Percentiles rank a stretch among this genome's conserved stretches.
phyloP scores from a whole-genome alignment of 2,797 vertebrate species.

The Fratercula arctica region DNA sequence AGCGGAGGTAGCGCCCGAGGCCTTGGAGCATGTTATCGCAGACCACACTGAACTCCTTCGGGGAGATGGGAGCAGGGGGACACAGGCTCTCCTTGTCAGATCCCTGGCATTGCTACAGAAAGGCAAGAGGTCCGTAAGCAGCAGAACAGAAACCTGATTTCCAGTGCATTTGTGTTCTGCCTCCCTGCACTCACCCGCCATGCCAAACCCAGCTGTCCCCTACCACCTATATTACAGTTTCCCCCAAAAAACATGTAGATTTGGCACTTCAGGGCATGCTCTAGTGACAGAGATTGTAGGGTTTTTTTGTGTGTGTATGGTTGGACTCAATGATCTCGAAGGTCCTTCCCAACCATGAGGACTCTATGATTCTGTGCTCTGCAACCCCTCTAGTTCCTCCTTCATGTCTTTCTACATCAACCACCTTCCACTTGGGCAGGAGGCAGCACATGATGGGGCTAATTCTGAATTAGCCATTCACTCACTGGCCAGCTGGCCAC shows the following conservation, averaged over 20 bases:
- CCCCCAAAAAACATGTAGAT: too few species aligned
- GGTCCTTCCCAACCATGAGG: too few species aligned
- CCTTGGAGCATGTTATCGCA: slow-evolving; percentile 93
- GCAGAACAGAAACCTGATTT: not conserved
- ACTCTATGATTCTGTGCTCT: not conserved
- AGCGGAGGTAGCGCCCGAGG: slow-evolving; percentile 86
- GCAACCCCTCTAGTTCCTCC: not conserved
- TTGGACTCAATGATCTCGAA: too few species aligned
- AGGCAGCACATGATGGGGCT: not conserved
- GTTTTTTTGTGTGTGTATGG: too few species aligned
- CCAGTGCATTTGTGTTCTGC: not conserved
- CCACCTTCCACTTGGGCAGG: not conserved
- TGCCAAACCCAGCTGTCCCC: not conserved
- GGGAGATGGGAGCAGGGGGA: slow-evolving; percentile 33
- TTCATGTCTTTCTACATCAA: not conserved
- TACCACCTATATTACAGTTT: not conserved
- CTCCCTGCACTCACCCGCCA: not conserved
- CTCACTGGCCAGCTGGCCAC: not conserved
- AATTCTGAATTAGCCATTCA: not conserved
- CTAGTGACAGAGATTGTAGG: too few species aligned
- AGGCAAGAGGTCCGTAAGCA: not conserved
- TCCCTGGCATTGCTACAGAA: not conserved
- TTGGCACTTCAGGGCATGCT: too few species aligned
- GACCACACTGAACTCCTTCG: slow-evolving; percentile 83
- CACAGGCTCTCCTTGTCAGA: fast-evolving